Percentiles rank a stretch among this genome's conserved stretches.
Conservation (phyloP, 2,888 invertebrate species). For the Adelognathus sp. region DNA sequence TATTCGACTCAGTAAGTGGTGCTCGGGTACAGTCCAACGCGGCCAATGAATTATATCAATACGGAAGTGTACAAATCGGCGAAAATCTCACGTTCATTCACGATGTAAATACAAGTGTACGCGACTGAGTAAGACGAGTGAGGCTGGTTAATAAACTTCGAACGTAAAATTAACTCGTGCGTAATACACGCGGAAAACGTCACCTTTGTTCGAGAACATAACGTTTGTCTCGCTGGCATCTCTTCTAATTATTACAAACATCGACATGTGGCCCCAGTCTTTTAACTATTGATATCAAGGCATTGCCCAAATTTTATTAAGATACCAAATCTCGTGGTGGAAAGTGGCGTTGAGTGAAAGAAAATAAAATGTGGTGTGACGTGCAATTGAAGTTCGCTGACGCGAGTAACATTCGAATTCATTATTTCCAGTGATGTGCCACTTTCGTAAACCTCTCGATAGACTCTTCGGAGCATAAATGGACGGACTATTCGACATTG, state of each 20-base stretch:
- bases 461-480: background rate
- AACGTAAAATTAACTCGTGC: background rate
- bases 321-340: too few relatives aligned
- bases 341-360: too few relatives aligned
- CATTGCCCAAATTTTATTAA: too few relatives aligned
- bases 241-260: background rate
- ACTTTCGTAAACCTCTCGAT: background rate
- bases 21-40: background rate
- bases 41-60: background rate
- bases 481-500: too few relatives aligned
- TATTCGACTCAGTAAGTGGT: constrained; percentile 10
- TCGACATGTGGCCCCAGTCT: too few relatives aligned
- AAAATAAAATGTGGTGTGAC: background rate
- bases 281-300: too few relatives aligned
- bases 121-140: background rate
- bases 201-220: background rate
- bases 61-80: background rate
- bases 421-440: background rate
- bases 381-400: background rate
- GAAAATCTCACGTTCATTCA: background rate
- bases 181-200: background rate
- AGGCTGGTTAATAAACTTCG: background rate
- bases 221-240: background rate
- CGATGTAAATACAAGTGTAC: constrained; percentile 10
- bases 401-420: background rate